These are phyloP conservation scores for Battus philenor DNA, from an alignment of 1,140 invertebrate species.

Conservation along the genomic window DNA sequence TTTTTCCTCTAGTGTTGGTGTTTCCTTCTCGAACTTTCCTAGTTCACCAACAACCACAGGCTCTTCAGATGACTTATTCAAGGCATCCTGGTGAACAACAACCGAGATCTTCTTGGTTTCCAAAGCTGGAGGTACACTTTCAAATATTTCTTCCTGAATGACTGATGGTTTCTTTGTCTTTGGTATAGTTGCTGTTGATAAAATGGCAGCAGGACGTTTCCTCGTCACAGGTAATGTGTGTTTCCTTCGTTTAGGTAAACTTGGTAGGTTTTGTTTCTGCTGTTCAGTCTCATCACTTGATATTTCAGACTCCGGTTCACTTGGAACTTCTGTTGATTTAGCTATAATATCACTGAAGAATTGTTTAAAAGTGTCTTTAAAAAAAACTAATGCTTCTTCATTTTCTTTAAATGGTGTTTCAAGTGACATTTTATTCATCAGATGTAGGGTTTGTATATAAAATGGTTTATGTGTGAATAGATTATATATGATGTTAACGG, in stretches of 20 bases:
- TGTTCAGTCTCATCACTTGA: conserved; percentile 81
- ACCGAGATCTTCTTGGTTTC: conserved; percentile 81
- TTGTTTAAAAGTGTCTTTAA: conserved; percentile 59
- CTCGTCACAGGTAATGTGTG: conserved; percentile 75
- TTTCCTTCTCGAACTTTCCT: conserved; percentile 59
- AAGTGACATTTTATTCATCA: conserved; percentile 97
- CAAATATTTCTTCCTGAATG: conserved; percentile 81
- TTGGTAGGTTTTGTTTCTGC: conserved; percentile 55
- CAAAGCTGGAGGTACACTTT: conserved; percentile 70
- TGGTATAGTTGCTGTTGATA: conserved; percentile 38
- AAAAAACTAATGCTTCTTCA: conserved; percentile 61
- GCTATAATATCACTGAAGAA: conserved; percentile 34
- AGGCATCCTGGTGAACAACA: conserved; percentile 72
- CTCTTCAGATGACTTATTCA: conserved; percentile 45
- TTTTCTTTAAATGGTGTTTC: conserved; percentile 88
- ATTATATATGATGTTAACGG: conserved; percentile 87
- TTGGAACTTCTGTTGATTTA: conserved; percentile 22
- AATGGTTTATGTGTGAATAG: conserved; percentile 86
- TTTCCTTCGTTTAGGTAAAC: conserved; percentile 76
- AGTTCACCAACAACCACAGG: conserved; percentile 52
- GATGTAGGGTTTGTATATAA: conserved; percentile 91
- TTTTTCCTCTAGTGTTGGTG: conserved; percentile 33
- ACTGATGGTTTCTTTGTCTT: conserved; percentile 63
- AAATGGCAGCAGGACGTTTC: conserved; percentile 80
- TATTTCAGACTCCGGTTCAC: conserved; percentile 87